Percentiles rank a stretch among this genome's conserved stretches.
phyloP scores from a whole-genome alignment of 2,888 invertebrate species.

The Rhorus exstirpatorius region DNA sequence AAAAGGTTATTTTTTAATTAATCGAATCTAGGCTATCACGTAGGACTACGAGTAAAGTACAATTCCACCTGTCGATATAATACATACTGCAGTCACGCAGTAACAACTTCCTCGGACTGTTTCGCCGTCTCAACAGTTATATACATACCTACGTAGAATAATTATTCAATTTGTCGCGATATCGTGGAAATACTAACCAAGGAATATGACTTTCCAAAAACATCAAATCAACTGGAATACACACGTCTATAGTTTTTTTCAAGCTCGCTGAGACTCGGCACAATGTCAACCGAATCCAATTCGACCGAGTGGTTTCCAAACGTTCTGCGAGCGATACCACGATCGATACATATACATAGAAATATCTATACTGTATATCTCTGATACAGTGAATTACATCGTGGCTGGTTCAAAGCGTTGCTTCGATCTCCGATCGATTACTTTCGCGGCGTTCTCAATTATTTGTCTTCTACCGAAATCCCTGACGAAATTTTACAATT shows the following conservation, averaged over 20 bases:
- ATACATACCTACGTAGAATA: slow-evolving; percentile 54
- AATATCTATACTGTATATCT: neutral
- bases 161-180: slow-evolving; percentile 61
- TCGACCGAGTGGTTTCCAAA: slow-evolving; percentile 79
- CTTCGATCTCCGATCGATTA: slow-evolving; percentile 71
- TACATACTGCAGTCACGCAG: too few species aligned
- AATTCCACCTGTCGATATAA: too few species aligned
- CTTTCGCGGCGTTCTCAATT: slow-evolving; percentile 76
- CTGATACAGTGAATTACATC: slow-evolving; percentile 76
- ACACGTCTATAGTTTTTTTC: slow-evolving; percentile 29
- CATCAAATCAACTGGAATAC: slow-evolving; percentile 66
- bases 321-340: slow-evolving; percentile 73
- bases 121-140: slow-evolving; percentile 27
- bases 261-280: slow-evolving; percentile 73
- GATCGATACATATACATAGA: slow-evolving; percentile 32
- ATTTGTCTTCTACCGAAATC: slow-evolving; percentile 67
- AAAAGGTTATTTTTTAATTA: too few species aligned
- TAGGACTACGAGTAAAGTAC: too few species aligned
- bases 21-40: too few species aligned
- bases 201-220: slow-evolving; percentile 72
- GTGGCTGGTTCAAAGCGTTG: slow-evolving; percentile 73
- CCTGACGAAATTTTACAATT: slow-evolving; percentile 21
- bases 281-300: slow-evolving; percentile 82
- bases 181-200: slow-evolving; percentile 47
- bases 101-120: neutral